Evolutionary conservation across 2,888 invertebrate species (phyloP), one percentile per base, ranked within the genome.

Genomic region (Noctua janthina): DNA sequence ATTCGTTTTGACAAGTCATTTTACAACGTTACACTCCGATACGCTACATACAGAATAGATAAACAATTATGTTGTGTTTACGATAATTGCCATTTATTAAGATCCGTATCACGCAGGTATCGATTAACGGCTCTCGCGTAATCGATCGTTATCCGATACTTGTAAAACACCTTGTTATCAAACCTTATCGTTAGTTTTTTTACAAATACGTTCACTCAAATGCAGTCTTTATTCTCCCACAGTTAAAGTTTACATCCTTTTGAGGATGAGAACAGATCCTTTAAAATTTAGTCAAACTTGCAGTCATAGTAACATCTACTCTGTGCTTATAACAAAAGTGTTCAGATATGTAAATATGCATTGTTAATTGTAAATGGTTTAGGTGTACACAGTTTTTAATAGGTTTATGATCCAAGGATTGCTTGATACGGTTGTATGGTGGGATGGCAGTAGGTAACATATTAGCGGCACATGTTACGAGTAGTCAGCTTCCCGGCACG

Each of bases 111-210:
- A 82, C 79, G 77, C 76, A 76, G 90, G 87, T 92, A 92, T 86
- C 80, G 87, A 89, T 89, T 91, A 91, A 90, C 88, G 81, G 83
- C 86, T 85, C 84, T 83, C 80, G 83, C 84, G 88, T 89, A 91
- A 87, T 90, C 90, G 92, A 92, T 92, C 83, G 83, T 80, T 92
- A 92, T 92, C 91, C 79, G 81, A 87, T 83, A 87, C 88, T 91
- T 92, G 91, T 92, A 91, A 91, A 91, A 91, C 90, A 89, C 87
- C 84, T 78, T 79, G 87, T 88, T 92, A 91, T 85, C 88, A 71
- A 74, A 64, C 39, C 73, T 85, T 89, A 89, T 90, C 84, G 78
- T 66, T 70, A 17, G 71, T 76, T 72, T 74, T 80, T 85, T 85
- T 84, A 81, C 10, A 66, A 46, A 17, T 13, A 8, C 4, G 4